Evolutionary conservation across 1,140 invertebrate species (phyloP).

Genomic region (Parasteatoda tepidariorum): DNA sequence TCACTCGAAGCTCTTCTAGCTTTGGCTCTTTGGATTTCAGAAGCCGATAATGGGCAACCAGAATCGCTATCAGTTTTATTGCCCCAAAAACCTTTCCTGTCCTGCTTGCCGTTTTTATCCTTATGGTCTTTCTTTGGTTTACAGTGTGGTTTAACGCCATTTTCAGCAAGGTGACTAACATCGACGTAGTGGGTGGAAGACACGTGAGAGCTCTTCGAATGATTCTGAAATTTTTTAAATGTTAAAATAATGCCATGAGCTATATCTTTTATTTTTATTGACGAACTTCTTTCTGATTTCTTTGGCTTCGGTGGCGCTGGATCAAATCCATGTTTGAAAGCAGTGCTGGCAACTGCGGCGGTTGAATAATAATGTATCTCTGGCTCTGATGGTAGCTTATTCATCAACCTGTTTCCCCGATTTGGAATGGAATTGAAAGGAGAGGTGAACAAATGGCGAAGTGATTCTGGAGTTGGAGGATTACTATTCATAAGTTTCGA

Average conservation of each 20-base stretch:
- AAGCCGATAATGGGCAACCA: constrained; percentile 4
- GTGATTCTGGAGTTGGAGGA: constrained; percentile 48
- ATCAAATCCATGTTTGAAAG: constrained; percentile 51
- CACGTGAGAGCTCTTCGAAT: constrained; percentile 38
- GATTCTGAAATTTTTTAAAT: constrained; percentile 43
- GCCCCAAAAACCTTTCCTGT: constrained; percentile 21
- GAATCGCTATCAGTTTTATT: constrained; percentile 35
- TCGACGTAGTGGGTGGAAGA: constrained; percentile 26
- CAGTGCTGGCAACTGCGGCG: constrained; percentile 36
- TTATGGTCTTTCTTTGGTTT: constrained; percentile 15
- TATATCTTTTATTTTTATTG: constrained; percentile 51
- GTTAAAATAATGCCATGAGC: constrained; percentile 52
- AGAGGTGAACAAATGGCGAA: constrained; percentile 45
- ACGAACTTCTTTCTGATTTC: constrained; percentile 46
- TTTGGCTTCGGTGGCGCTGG: constrained; percentile 23
- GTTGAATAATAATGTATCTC: constrained; percentile 49
- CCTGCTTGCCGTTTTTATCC: neutral
- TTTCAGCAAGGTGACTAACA: constrained; percentile 45
- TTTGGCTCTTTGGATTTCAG: constrained; percentile 14
- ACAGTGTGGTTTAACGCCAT: neutral
- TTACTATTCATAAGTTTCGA: constrained; percentile 18
- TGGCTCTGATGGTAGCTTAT: constrained; percentile 13
- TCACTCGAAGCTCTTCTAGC: constrained; percentile 42
- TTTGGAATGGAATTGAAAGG: constrained; percentile 31
- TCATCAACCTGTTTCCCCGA: constrained; percentile 1